Conservation (phyloP, 2,113 vertebrate genomes). For the Microtus montanus region DNA sequence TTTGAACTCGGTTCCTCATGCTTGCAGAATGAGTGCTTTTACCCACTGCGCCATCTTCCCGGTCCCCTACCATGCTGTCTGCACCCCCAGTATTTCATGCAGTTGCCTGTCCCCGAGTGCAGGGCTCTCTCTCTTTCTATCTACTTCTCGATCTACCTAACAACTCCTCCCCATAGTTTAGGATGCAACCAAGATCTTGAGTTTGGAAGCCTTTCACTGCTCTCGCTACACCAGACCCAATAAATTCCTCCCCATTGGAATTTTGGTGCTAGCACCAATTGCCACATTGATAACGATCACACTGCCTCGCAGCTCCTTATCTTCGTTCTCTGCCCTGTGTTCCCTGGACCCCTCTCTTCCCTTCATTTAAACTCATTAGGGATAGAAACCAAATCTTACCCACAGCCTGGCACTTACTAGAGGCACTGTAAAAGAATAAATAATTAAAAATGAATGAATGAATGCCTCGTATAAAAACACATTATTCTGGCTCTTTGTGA, state of each 20-base stretch:
- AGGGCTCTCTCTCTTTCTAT: neutral
- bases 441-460: slow-evolving; percentile 66
- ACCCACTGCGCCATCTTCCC: neutral
- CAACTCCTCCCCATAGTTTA: neutral
- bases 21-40: neutral
- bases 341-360: neutral
- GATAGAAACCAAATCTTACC: neutral
- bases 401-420: slow-evolving; percentile 39
- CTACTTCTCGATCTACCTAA: neutral
- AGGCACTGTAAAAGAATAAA: slow-evolving; percentile 42
- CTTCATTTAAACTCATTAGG: neutral
- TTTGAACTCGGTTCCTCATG: neutral
- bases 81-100: neutral
- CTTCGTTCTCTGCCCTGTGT: neutral
- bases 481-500: slow-evolving; percentile 55
- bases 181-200: neutral
- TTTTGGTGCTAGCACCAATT: neutral
- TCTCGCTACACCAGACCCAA: neutral
- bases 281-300: neutral
- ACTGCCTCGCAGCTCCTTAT: neutral
- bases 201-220: neutral
- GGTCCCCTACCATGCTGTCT: neutral
- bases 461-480: slow-evolving; percentile 50
- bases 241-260: neutral
- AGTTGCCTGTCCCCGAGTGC: neutral